phyloP scores from a whole-genome alignment of 2,113 vertebrate genomes.

The Labeo catla region DNA sequence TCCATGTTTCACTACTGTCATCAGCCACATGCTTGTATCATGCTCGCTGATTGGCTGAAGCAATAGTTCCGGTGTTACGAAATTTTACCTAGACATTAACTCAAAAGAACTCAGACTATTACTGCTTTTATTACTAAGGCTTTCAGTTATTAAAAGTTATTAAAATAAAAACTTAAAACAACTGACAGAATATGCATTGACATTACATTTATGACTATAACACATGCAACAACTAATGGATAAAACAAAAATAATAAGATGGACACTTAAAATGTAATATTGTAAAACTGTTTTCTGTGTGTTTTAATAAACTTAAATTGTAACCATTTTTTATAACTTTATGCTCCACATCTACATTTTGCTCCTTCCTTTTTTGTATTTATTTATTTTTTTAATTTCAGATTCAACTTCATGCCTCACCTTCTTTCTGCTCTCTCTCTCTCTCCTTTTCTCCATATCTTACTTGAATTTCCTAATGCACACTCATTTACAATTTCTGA shows the following conservation, averaged over 20 bases:
- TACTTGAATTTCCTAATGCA: not conserved
- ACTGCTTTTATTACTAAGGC: not conserved
- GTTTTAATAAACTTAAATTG: too few species aligned
- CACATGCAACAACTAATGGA: too few species aligned
- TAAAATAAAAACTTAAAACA: too few species aligned
- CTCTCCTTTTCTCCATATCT: not conserved
- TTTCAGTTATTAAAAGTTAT: not conserved
- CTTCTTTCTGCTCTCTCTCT: not conserved
- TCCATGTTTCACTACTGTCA: constrained; percentile 54
- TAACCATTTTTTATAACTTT: not conserved
- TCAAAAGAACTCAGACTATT: not conserved
- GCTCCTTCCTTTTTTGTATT: not conserved
- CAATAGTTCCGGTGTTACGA: constrained; percentile 18
- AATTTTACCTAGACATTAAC: not conserved
- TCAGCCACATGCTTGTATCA: constrained; percentile 50
- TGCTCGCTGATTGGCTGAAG: constrained; percentile 63
- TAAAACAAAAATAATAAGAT: too few species aligned
- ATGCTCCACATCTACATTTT: not conserved
- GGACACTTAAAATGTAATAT: too few species aligned
- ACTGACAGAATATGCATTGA: too few species aligned
- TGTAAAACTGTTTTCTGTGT: too few species aligned
- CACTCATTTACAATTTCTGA: not conserved
- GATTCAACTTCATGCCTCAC: not conserved
- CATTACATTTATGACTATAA: too few species aligned
- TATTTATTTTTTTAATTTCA: not conserved